Percentiles rank a stretch among this genome's conserved stretches.
phyloP scores from a whole-genome alignment of 2,888 invertebrate species.

The Escarpia spicata region DNA sequence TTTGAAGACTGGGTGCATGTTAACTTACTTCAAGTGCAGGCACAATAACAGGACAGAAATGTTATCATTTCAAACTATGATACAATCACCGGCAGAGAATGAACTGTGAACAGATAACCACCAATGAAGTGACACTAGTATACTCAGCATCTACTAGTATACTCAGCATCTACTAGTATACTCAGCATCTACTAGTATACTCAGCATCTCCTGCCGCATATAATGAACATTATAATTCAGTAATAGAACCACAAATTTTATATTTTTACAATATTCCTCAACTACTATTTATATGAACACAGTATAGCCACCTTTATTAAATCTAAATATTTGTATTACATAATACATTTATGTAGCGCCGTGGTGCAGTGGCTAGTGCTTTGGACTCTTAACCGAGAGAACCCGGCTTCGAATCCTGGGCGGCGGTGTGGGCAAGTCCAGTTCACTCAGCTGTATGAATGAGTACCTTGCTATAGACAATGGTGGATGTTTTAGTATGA shows the following conservation, averaged over 20 bases:
- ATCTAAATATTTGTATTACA: neutral
- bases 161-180: too few species aligned
- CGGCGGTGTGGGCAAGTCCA: too few species aligned
- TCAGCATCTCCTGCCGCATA: neutral
- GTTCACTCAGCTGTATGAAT: too few species aligned
- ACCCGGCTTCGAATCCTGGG: too few species aligned
- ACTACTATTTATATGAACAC: conserved; percentile 16
- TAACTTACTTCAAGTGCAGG: neutral
- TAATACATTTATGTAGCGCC: neutral
- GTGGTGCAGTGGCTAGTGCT: too few species aligned
- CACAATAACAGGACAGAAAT: neutral
- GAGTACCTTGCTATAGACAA: too few species aligned
- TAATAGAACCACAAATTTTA: neutral
- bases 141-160: neutral
- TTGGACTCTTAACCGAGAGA: too few species aligned
- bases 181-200: neutral
- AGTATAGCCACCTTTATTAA: neutral
- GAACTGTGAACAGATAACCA: neutral
- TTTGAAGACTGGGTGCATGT: neutral
- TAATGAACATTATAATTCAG: neutral
- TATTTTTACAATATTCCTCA: conserved; percentile 8
- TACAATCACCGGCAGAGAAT: neutral
- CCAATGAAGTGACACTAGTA: neutral
- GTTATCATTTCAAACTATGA: neutral
- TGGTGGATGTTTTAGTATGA: too few species aligned